Conservation (phyloP, 2,888 invertebrate species). For the Netelia melanura region DNA sequence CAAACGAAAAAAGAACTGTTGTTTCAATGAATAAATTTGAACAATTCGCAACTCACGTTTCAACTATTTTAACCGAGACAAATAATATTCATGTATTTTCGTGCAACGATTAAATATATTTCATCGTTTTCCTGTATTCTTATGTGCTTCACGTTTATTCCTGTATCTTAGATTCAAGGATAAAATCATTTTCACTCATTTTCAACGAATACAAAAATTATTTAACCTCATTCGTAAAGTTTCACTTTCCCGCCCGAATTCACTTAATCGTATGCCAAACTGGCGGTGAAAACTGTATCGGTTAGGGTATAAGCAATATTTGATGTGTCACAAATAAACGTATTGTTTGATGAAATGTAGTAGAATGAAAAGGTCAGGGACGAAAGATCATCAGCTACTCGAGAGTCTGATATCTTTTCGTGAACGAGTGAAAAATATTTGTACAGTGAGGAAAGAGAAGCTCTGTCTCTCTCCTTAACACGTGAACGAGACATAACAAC, state of each 20-base stretch:
- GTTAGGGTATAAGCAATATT: background rate
- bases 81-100: background rate
- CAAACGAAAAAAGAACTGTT: background rate
- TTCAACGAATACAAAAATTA: background rate
- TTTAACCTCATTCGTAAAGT: background rate
- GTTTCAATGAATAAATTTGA: background rate
- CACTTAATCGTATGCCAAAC: background rate
- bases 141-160: no score
- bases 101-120: background rate
- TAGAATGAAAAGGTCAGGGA: background rate
- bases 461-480: background rate
- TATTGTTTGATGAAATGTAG: background rate
- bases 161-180: no score
- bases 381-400: background rate
- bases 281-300: no score
- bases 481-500: constrained; percentile 44
- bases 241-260: background rate
- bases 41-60: no score
- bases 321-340: background rate
- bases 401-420: background rate
- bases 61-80: background rate
- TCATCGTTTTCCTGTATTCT: no score
- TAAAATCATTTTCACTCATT: background rate
- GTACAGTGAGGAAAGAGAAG: background rate
- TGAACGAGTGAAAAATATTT: background rate